Conservation (phyloP, 2,888 invertebrate species). For the Hybos culiciformis region DNA sequence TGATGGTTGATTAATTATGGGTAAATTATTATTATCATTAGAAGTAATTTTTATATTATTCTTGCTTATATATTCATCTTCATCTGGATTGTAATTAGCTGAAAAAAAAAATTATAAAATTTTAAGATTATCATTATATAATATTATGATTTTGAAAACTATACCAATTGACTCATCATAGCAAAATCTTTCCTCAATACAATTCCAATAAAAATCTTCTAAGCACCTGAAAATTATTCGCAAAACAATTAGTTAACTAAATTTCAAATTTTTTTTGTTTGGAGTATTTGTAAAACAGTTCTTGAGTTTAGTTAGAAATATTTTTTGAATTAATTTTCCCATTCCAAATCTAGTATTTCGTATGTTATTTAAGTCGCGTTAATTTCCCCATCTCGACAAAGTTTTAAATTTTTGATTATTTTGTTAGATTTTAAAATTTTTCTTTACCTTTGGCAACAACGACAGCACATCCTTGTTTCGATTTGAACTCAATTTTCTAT, state of each 20-base stretch:
- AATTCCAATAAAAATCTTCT: constrained; percentile 59
- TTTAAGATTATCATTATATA: neutral
- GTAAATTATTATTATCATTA: constrained; percentile 27
- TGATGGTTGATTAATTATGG: constrained; percentile 31
- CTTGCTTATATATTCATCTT: constrained; percentile 30
- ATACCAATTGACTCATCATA: constrained; percentile 55
- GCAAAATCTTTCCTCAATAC: constrained; percentile 58
- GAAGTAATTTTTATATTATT: constrained; percentile 21
- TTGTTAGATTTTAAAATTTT: neutral
- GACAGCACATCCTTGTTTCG: too few relatives aligned
- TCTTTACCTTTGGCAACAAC: constrained; percentile 33
- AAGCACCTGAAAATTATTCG: constrained; percentile 50
- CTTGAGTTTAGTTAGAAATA: neutral
- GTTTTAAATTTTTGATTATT: neutral
- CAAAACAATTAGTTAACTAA: constrained; percentile 14
- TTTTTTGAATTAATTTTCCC: constrained; percentile 2
- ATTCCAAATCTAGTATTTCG: too few relatives aligned
- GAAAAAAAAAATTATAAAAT: constrained; percentile 7
- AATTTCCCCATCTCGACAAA: too few relatives aligned
- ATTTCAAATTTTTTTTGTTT: constrained; percentile 9
- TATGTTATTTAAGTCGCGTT: too few relatives aligned
- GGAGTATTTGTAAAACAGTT: neutral
- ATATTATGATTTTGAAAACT: constrained; percentile 7
- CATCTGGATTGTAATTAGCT: constrained; percentile 37
- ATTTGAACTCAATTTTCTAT: too few relatives aligned